Conservation (phyloP, 2,113 vertebrate species). For the Chionis minor region DNA sequence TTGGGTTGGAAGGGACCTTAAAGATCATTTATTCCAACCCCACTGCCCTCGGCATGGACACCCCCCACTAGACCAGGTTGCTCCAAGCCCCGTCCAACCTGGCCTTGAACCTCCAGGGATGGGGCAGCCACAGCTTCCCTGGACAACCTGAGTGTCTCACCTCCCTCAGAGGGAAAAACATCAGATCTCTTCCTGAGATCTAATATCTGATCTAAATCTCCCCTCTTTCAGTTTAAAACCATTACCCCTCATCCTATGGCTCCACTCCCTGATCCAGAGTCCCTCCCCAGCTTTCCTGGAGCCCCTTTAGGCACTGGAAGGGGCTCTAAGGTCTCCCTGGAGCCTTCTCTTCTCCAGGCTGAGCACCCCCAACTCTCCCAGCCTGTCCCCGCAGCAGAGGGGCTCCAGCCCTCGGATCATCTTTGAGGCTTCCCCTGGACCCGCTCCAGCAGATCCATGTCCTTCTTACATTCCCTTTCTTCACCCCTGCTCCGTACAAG, state of each 20-base stretch:
- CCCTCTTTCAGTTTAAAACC: not conserved
- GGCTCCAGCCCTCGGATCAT: conserved; percentile 54
- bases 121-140: not conserved
- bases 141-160: not conserved
- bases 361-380: not conserved
- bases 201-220: not conserved
- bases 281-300: not conserved
- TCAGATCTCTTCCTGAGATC: not conserved
- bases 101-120: not conserved
- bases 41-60: not conserved
- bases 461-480: not conserved
- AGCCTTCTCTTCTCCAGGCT: not conserved
- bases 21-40: not conserved
- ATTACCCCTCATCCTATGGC: not conserved
- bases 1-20: not conserved
- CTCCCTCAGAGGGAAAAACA: not conserved
- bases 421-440: not conserved
- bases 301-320: not conserved
- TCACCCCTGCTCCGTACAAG: not conserved
- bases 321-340: not conserved
- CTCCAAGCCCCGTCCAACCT: not conserved
- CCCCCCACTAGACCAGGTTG: not conserved
- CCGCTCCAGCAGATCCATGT: not conserved
- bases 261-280: too few relatives aligned
- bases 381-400: not conserved